Evolutionary conservation across 2,797 vertebrate species (phyloP).

Genomic region (Serranus cabrilla): DNA sequence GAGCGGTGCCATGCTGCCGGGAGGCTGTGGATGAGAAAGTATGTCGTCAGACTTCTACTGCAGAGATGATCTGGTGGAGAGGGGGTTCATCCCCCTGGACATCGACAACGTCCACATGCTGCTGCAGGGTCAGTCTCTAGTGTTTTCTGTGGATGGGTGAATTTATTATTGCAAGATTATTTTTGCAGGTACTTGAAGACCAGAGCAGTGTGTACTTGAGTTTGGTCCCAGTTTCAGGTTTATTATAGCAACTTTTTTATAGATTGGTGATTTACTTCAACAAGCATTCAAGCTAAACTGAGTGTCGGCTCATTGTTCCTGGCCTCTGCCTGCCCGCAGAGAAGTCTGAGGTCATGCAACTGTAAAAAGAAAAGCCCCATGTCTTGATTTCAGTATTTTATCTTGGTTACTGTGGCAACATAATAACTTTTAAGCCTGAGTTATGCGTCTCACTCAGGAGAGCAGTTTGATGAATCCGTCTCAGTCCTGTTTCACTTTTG

Average conservation of each 20-base stretch:
- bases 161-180: not conserved
- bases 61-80: constrained; percentile 69
- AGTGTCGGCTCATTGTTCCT: constrained; percentile 17
- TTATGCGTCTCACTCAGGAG: constrained; percentile 12
- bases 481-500: constrained; percentile 34
- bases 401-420: constrained; percentile 39
- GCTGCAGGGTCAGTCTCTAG: constrained; percentile 87
- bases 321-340: not conserved
- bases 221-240: not conserved
- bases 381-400: constrained; percentile 39
- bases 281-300: not conserved
- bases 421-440: constrained; percentile 21
- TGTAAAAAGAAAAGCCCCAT: constrained; percentile 9
- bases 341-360: constrained; percentile 37
- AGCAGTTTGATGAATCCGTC: constrained; percentile 10
- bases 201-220: not conserved
- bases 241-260: not conserved
- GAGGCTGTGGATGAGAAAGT: constrained; percentile 52
- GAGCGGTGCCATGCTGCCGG: constrained; percentile 66
- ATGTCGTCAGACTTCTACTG: constrained; percentile 85
- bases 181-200: not conserved
- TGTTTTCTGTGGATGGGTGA: not conserved
- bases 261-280: constrained; percentile 2
- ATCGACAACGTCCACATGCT: constrained; percentile 91
- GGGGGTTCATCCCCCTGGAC: constrained; percentile 87